Conservation (phyloP, 2,113 vertebrate species). For the Rhinopomastus cyanomelas region DNA sequence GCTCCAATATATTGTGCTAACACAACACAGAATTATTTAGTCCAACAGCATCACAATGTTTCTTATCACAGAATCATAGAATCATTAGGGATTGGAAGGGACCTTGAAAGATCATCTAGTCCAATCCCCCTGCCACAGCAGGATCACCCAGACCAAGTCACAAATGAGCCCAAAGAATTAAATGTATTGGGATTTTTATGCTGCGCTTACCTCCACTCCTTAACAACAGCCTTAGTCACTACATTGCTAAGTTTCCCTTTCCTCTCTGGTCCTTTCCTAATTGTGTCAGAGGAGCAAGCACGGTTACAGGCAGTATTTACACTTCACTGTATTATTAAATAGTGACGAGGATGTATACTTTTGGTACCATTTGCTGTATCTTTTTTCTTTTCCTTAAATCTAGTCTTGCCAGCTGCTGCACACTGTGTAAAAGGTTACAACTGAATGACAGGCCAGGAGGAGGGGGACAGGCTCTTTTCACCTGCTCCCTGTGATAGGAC, state of each 20-base stretch:
- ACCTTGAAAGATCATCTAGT: too few species aligned
- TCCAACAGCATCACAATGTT: background rate
- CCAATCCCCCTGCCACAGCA: too few species aligned
- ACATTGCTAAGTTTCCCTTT: background rate
- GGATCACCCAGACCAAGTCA: background rate
- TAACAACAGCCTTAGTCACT: background rate
- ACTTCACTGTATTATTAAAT: background rate
- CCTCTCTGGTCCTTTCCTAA: background rate
- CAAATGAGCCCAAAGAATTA: background rate
- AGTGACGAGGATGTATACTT: background rate
- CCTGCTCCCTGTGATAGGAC: too few species aligned
- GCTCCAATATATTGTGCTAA: background rate
- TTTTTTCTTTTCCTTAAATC: background rate
- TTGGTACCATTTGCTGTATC: background rate
- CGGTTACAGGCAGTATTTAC: background rate
- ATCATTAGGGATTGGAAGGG: too few species aligned
- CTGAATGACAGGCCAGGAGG: too few species aligned
- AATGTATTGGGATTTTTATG: background rate
- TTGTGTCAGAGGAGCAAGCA: background rate
- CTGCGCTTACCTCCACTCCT: background rate
- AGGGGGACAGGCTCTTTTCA: too few species aligned
- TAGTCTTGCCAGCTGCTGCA: background rate
- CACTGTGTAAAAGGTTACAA: background rate
- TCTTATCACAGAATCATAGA: too few species aligned
- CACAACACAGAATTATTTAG: background rate